phyloP scores from a whole-genome alignment of 2,888 invertebrate genomes.

The Spisula solida region DNA sequence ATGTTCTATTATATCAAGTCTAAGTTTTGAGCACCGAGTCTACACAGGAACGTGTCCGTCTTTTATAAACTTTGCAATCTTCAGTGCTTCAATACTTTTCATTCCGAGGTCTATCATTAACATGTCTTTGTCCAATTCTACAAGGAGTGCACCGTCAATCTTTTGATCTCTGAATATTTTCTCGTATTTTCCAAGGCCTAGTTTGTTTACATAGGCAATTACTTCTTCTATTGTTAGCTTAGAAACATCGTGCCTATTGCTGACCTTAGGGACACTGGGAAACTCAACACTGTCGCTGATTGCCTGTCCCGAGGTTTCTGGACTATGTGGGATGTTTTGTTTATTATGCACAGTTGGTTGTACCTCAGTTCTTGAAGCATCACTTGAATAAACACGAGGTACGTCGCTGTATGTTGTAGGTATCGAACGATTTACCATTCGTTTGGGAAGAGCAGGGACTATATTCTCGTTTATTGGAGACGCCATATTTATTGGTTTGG shows the following conservation, averaged over 20 bases:
- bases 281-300: background rate
- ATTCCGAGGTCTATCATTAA: slow-evolving; percentile 69
- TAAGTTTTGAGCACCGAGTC: background rate
- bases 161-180: slow-evolving; percentile 61
- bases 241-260: slow-evolving; percentile 45
- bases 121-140: slow-evolving; percentile 61
- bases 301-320: background rate
- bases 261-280: slow-evolving; percentile 20
- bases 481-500: slow-evolving; percentile 19
- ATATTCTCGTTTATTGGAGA: background rate
- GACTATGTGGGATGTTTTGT: background rate
- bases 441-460: slow-evolving; percentile 10
- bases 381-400: background rate
- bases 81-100: slow-evolving; percentile 68
- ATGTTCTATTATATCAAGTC: background rate
- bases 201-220: slow-evolving; percentile 57
- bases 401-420: background rate
- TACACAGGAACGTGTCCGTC: slow-evolving; percentile 69
- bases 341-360: slow-evolving; percentile 8
- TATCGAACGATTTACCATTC: background rate
- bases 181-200: slow-evolving; percentile 70
- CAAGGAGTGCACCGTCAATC: slow-evolving; percentile 70
- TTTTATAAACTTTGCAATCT: slow-evolving; percentile 70
- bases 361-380: slow-evolving; percentile 12
- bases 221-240: slow-evolving; percentile 71